Evolutionary conservation across 2,113 vertebrate genomes (phyloP), one percentile per base, ranked within the genome.

Genomic region (Acrocephalus kingi): DNA sequence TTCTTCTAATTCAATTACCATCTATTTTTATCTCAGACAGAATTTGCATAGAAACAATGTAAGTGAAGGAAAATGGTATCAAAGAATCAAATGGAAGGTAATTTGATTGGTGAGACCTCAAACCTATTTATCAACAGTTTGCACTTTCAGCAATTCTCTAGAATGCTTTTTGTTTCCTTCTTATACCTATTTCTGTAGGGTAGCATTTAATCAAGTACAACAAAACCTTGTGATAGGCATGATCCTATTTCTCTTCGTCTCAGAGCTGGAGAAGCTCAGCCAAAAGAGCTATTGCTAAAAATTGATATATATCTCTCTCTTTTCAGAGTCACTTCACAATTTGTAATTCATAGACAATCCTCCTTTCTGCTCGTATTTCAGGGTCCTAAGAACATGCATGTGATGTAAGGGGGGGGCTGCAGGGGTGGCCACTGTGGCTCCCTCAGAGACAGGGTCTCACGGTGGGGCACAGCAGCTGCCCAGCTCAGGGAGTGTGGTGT

Each of bases 401-500:
- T 45, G 9, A 33, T 77, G 10, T 39, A n/a, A 66, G 23, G 19
- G 19, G 19, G 2, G 14, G 6, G 21, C 21, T 71, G 39, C 14
- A 12, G n/a, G 19, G 10, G 7, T 6, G 11, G 31, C n/a, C 3
- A 2, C 45, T 48, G 61, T 4, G 15, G 27, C 24, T 72, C 7
- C 14, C 64, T 77, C 0, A 0, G 18, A 19, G 39, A 27, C 24
- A 21, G 52, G 18, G 10, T 58, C 3, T 49, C 1, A 13, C 35
- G 7, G 5, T 8, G 52, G 37, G 67, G 23, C 23, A 39, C 0
- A 1, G 37, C 16, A 37, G 59, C 24, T 68, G 30, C 69, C 33
- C 41, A 15, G 46, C 21, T 25, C 21, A 13, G 37, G 52, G 16
- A 31, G 6, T 0, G 1, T 0, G 0, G 35, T 48, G 37, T 11